Base-by-base conservation (phyloP, 2,888 invertebrate genomes). In the Chalcis sispes region DNA sequence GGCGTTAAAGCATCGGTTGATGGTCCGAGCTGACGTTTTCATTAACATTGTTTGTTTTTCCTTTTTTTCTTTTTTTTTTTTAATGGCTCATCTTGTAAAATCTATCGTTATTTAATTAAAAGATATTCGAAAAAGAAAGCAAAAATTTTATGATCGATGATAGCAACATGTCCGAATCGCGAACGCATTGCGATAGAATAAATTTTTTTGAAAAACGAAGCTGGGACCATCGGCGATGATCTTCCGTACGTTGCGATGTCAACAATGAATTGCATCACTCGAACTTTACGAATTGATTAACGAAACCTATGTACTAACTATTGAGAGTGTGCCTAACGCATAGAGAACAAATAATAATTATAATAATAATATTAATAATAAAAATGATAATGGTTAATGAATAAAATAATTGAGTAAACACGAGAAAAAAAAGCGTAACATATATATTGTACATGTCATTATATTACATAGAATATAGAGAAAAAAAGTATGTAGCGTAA, bases 261-360 rank as follows among this genome's bases (percentile, higher is more conserved):
- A 48, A 23, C 23, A 36, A 32, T 18, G 25, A 20, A 36, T 65
- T 23, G 46, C n/a, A 18, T 69, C 32, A 48, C 46, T 15, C 54
- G 62, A 62, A 56, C 20, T 29, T 62, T 56, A 64, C 25, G n/a
- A n/a, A 73, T 69, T 59, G 15, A 56, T 69, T 72, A 69, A 72
- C n/a, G 58, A 70, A 69, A 69, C 10, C 56, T 50, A n/a, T n/a
- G n/a, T 59, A 46, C 65, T 70, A 72, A 71, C 40, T 77, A 74
- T 71, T 62, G 76, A 79, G 81, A 82, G 81, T 82, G 83, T 85
- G 83, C 84, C 84, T 85, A 85, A 85, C 77, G 78, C 78, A 78
- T 78, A 79, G 71, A 76, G 77, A 78, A 42, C 5, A 64, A 74
- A 54, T 29, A 15, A 46, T 18, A 67, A 46, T 58, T 40, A 72